Conservation (phyloP, 37 sponge, comb jelly and placozoan species). For the Aplysina aerophoba region DNA sequence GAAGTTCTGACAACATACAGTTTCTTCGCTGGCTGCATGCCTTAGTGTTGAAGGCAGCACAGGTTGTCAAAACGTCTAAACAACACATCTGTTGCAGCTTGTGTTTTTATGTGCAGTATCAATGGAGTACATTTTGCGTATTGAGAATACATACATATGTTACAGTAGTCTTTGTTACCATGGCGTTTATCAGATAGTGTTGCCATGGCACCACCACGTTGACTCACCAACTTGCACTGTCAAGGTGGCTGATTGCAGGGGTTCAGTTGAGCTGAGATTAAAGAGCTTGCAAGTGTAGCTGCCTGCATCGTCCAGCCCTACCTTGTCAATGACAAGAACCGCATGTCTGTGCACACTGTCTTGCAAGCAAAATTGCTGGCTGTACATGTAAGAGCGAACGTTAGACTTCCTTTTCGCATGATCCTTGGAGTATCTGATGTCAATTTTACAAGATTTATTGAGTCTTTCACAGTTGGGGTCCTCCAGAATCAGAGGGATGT, state of each 20-base stretch:
- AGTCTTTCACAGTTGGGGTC: background rate
- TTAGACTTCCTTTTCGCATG: background rate
- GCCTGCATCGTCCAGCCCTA: background rate
- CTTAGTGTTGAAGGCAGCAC: too few relatives aligned
- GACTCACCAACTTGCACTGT: background rate
- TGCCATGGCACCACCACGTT: too few relatives aligned
- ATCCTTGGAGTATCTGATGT: background rate
- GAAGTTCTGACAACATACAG: too few relatives aligned
- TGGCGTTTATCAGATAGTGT: too few relatives aligned
- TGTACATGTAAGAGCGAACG: background rate
- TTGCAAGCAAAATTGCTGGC: background rate
- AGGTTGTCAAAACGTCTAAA: too few relatives aligned
- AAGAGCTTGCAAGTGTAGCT: background rate
- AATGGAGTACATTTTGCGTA: too few relatives aligned
- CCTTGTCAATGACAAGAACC: background rate
- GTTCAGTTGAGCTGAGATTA: background rate
- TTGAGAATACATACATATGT: too few relatives aligned
- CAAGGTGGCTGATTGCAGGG: background rate
- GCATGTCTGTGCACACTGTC: background rate
- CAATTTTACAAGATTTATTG: background rate
- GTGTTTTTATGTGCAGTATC: too few relatives aligned
- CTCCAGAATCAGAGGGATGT: too few relatives aligned
- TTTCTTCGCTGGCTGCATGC: too few relatives aligned
- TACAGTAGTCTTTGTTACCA: too few relatives aligned
- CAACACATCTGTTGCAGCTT: too few relatives aligned